phyloP scores from a whole-genome alignment of 2,888 invertebrate species.

The Drosophila mercatorum region DNA sequence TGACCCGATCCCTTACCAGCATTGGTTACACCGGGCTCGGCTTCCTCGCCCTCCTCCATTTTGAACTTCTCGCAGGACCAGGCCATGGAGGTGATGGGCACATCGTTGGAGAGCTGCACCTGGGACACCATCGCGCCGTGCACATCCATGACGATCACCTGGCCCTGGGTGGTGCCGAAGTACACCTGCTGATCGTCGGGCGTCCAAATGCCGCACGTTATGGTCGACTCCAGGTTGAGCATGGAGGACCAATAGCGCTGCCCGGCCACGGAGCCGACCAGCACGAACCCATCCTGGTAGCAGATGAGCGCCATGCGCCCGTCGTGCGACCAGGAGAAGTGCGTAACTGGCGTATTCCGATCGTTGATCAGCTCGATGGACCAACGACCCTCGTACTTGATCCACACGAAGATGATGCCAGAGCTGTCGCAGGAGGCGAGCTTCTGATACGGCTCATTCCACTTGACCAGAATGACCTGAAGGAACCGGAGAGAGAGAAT shows the following conservation, averaged over 20 bases:
- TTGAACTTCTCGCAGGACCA: conserved; percentile 99
- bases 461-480: conserved; percentile 96
- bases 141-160: conserved; percentile 98
- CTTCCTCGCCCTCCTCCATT: conserved; percentile 97
- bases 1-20: conserved; percentile 79
- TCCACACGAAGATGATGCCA: conserved; percentile 99
- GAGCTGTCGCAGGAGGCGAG: conserved; percentile 98
- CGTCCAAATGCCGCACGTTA: conserved; percentile 99
- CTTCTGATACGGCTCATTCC: conserved; percentile 99
- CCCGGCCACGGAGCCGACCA: conserved; percentile 98
- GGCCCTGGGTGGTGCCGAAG: conserved; percentile 97
- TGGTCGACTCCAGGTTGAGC: conserved; percentile 96
- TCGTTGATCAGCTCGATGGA: conserved; percentile 99
- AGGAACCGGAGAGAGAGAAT: background rate
- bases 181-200: conserved; percentile 99
- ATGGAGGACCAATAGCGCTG: conserved; percentile 99
- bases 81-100: conserved; percentile 95
- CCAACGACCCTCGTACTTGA: conserved; percentile 99
- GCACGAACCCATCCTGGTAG: conserved; percentile 99
- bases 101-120: conserved; percentile 93
- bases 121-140: conserved; percentile 98
- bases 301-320: conserved; percentile 99
- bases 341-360: conserved; percentile 97
- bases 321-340: conserved; percentile 99
- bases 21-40: conserved; percentile 86